These are phyloP conservation scores for Danaus plexippus DNA, from an alignment of 1,140 invertebrate genomes.

Conservation along the genomic window DNA sequence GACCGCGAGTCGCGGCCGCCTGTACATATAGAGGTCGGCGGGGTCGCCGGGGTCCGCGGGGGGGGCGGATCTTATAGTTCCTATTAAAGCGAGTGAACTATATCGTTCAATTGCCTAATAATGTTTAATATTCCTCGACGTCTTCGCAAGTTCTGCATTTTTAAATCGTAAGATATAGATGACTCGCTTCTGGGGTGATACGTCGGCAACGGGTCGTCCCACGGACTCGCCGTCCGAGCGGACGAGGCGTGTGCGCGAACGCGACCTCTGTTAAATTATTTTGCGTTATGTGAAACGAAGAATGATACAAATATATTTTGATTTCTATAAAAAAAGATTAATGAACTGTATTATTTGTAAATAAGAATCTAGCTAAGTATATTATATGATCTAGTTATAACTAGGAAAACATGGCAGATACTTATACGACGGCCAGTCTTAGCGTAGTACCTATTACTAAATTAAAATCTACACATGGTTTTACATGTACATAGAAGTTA, in stretches of 20 bases:
- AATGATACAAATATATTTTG: conserved; percentile 72
- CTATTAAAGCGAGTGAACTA: conserved; percentile 69
- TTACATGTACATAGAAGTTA: conserved; percentile 71
- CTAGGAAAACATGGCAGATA: conserved; percentile 72
- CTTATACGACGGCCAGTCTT: conserved; percentile 74
- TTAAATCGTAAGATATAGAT: conserved; percentile 65
- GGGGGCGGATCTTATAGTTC: conserved; percentile 71
- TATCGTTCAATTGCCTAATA: conserved; percentile 69
- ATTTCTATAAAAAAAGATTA: conserved; percentile 65
- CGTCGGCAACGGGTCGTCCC: conserved; percentile 66
- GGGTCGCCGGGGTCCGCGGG: conserved; percentile 28
- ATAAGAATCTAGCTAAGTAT: conserved; percentile 72
- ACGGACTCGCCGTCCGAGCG: conserved; percentile 31
- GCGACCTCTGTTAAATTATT: conserved; percentile 73
- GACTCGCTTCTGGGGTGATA: conserved; percentile 71
- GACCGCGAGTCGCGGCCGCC: conserved; percentile 37
- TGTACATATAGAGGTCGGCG: conserved; percentile 53
- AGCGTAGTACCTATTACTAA: conserved; percentile 71
- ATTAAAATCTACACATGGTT: conserved; percentile 72
- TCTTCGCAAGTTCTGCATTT: conserved; percentile 71
- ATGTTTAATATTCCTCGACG: conserved; percentile 66
- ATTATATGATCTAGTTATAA: conserved; percentile 73
- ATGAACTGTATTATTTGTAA: conserved; percentile 74
- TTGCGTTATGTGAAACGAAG: conserved; percentile 72
- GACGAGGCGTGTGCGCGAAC: conserved; percentile 70